Evolutionary conservation across 2,113 vertebrate genomes (phyloP), one percentile per base, ranked within the genome.

Genomic region (Sphyrna mokarran): DNA sequence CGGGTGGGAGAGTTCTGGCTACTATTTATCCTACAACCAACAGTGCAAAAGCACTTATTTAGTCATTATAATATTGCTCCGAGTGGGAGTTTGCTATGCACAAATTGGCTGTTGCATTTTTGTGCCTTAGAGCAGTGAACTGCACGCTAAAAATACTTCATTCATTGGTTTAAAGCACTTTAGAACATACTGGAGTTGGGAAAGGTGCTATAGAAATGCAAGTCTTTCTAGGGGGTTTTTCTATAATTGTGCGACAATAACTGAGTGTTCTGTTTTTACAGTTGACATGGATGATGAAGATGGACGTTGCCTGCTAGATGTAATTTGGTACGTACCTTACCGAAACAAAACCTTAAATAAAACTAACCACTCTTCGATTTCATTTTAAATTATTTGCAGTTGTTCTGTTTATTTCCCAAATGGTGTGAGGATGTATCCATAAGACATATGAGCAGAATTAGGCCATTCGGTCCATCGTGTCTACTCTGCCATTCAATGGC

Each of bases 251-350:
- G 16, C 40, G 43, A 1, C 93, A 72, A 11, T 48, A 69, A 95
- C 43, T 11, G 40, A 33, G 20, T 96, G 87, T 96, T n/a, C 0
- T 58, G 96, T 95, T 96, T 96, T 96, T 96, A 96, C 97, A 99
- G 99, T 99, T 99, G 99, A 98, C 98, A 99, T 99, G 99, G 99
- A 99, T 98, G 99, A 99, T 99, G 99, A 99, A 98, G 99, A 99
- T 96, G 99, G 99, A 98, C 98, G 99, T 98, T 99, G 99, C 98
- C 98, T 99, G 98, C 98, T 99, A 98, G 99, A 99, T 98, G 98
- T 99, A 97, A 99, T 99, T 97, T 99, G 99, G 99, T 99, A 97
- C 98, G 99, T 98, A 76, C 80, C 13, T 95, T 70, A 43, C n/a
- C 43, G 14, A 89, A 89, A 61, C n/a, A n/a, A 33, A 61, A 1